Evolutionary conservation across 2,888 invertebrate species (phyloP), one percentile per base, ranked within the genome.

Genomic region (Athetis lepigone): DNA sequence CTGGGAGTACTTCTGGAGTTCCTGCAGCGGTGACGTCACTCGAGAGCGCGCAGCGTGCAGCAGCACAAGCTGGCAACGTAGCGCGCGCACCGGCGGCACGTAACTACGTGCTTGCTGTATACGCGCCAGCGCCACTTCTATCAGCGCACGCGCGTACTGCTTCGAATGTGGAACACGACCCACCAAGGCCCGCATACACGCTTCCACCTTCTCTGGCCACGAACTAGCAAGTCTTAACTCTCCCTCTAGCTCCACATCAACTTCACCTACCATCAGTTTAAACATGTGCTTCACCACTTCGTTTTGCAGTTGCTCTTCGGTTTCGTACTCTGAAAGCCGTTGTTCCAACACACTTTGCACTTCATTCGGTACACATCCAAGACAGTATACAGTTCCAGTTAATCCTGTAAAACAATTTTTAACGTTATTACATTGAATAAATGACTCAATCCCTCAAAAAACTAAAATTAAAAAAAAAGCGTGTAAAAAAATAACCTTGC

Each of bases 311-410:
- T 76, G 54, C 0, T 78, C 72, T 19, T 83, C 77, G 3, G 78
- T 65, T 19, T 73, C 49, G 16, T 70, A 73, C 27, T 74, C 62
- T 21, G 64, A 37, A 1, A 85, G 27, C 13, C 76, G 75, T 21
- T 75, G 51, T 52, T 83, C 69, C 9, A 90, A 59, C 0, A 77
- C 62, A 11, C 50, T 42, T 37, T 70, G 61, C 8, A 87, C 72
- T 3, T 84, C 87, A 7, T 80, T 81, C 5, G 91, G 91, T 19
- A 81, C 75, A 40, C 85, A 86, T 3, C 92, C 92, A 21, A 91
- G 56, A 45, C 88, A 88, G 66, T 81, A 91, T 0, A 91, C 82
- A 19, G 85, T 88, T 21, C 91, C 90, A 0, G 70, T 81, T 13
- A 86, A 64, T 51, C 89, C 92, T 92, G 75, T 51, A 55, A 49